phyloP scores from a whole-genome alignment of 2,113 vertebrate species.

The Colossoma macropomum region DNA sequence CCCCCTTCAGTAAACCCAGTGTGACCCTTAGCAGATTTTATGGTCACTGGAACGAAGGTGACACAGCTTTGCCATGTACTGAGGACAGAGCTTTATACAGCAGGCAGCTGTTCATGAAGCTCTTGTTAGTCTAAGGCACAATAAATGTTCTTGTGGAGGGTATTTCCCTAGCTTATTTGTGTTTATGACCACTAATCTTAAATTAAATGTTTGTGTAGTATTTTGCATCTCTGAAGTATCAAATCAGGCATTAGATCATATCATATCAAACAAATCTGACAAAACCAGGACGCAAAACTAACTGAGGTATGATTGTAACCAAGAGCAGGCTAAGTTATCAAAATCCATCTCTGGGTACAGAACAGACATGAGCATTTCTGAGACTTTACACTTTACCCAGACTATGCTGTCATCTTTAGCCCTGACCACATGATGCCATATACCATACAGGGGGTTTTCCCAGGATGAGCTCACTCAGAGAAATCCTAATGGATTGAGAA shows the following conservation, averaged over 20 bases:
- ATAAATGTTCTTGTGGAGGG: neutral
- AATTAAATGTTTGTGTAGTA: too few relatives aligned
- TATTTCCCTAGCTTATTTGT: neutral
- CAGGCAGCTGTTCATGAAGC: too few relatives aligned
- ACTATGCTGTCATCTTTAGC: neutral
- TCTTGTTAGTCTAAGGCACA: too few relatives aligned
- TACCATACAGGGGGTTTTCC: slow-evolving; percentile 26
- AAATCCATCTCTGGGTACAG: neutral
- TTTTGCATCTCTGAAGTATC: too few relatives aligned
- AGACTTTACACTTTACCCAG: neutral
- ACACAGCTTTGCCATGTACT: too few relatives aligned
- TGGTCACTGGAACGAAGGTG: neutral
- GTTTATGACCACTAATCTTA: too few relatives aligned
- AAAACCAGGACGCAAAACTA: too few relatives aligned
- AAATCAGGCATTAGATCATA: neutral
- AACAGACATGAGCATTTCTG: neutral
- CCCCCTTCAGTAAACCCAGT: too few relatives aligned
- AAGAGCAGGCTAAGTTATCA: too few relatives aligned
- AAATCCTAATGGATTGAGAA: slow-evolving; percentile 53
- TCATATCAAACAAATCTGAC: neutral
- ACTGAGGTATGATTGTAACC: too few relatives aligned
- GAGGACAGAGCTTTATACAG: too few relatives aligned
- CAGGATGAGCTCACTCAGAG: slow-evolving; percentile 52
- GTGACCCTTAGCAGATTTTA: neutral
- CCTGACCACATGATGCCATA: neutral